These are phyloP conservation scores for Caligus rogercresseyi DNA, from an alignment of 1,140 invertebrate genomes.

Conservation along the genomic window DNA sequence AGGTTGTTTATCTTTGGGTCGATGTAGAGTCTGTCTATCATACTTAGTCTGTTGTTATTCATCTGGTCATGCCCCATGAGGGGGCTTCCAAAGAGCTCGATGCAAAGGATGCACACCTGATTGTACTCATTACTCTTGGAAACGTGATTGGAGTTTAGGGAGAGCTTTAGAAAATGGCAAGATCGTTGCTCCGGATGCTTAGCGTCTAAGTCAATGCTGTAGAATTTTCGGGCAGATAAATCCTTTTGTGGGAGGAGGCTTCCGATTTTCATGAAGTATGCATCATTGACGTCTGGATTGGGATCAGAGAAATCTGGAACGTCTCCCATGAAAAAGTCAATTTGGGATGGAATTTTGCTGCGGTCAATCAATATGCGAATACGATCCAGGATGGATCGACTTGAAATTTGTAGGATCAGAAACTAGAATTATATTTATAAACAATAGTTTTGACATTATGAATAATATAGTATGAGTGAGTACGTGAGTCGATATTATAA, in stretches of 20 bases:
- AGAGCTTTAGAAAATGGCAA: not conserved
- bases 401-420: not conserved
- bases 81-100: not conserved
- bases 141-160: not conserved
- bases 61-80: not conserved
- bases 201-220: not conserved
- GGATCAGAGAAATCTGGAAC: not conserved
- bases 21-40: not conserved
- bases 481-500: too few species aligned
- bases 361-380: not conserved
- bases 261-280: not conserved
- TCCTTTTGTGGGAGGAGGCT: not conserved
- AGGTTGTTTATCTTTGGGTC: not conserved
- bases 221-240: not conserved
- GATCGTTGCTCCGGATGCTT: not conserved
- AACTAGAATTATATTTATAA: not conserved
- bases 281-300: not conserved
- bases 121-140: not conserved
- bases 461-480: too few species aligned
- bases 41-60: not conserved
- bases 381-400: not conserved
- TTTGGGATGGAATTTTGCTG: not conserved
- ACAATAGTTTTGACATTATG: too few species aligned
- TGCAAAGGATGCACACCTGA: not conserved
- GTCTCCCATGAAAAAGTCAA: not conserved